Evolutionary conservation across 2,797 vertebrate species (phyloP), one percentile per base, ranked within the genome.

Genomic region (Phataginus tricuspis): DNA sequence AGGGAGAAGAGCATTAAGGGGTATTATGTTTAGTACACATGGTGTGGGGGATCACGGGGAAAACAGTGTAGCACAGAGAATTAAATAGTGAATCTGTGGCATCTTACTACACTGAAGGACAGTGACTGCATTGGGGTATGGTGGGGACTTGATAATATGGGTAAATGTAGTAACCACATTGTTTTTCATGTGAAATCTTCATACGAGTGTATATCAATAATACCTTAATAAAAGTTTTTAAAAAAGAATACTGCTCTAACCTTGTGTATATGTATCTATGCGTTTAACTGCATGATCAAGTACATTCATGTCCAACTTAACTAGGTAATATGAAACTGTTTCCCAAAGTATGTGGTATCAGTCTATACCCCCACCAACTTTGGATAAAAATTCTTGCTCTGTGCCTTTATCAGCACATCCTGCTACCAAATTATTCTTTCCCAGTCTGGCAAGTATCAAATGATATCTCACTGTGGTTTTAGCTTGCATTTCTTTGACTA

Each of bases 401-500:
- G 7, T 74, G 18, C 29, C 64, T 15, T 89, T 86, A 49, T 25
- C 59, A 72, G 68, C 31, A 42, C 31, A 57, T 90, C n/a, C 10
- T 94, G 61, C 69, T 86, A 68, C 59, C 34, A 90, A 8, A 11
- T 37, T 55, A 69, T 78, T 84, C 77, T 90, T 63, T 51, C 34
- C 68, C 42, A 57, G 7, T 42, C 14, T 87, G 66, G 27, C n/a
- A 51, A 25, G 7, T 45, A 23, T 53, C 34, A 88, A 74, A 37
- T 95, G 27, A 31, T 78, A 71, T 21, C 63, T 82, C 18, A 34
- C 71, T 83, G 45, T 95, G 55, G 55, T 66, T 93, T 92, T 84
- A 92, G 78, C 92, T 37, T 89, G 71, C 29, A 71, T 82, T 93
- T 90, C 29, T 77, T 72, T 86, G 16, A 86, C n/a, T 66, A 11